Conservation (phyloP, 2,797 vertebrate genomes). For the Florisuga fusca region DNA sequence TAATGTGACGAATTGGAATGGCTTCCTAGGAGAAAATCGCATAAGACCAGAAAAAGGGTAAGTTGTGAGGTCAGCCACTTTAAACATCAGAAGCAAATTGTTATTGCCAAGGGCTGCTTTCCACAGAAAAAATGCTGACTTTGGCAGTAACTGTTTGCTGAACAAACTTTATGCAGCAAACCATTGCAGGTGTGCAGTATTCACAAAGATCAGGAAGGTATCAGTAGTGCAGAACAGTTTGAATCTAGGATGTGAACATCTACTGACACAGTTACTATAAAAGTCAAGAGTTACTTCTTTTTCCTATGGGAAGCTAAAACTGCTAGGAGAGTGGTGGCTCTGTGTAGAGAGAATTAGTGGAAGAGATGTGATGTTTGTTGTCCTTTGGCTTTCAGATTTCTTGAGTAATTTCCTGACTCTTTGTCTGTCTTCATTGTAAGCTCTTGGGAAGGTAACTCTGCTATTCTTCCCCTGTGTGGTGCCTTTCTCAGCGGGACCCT, state of each 20-base stretch:
- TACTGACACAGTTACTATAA: background rate
- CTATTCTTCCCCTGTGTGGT: background rate
- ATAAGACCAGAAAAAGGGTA: background rate
- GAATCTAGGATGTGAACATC: background rate
- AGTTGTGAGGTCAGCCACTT: slow-evolving; percentile 5
- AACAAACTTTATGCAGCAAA: background rate
- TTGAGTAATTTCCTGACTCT: background rate
- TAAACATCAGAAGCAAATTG: background rate
- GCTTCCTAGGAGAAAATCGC: background rate
- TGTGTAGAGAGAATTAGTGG: background rate
- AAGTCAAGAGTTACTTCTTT: background rate
- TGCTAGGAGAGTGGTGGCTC: background rate
- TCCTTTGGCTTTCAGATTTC: background rate
- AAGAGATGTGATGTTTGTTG: background rate
- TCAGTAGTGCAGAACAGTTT: background rate
- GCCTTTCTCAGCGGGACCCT: background rate
- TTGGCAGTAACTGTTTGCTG: background rate
- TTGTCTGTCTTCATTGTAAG: background rate
- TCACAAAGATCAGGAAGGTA: background rate
- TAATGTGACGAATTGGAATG: background rate
- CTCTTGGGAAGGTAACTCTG: background rate
- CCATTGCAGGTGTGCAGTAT: background rate
- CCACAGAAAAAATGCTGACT: background rate
- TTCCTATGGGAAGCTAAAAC: background rate
- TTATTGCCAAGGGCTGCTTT: background rate